A percentile compares a stretch with the other conserved stretches of the same genome.
These are phyloP conservation scores for Parnassius smintheus DNA, from an alignment of 2,888 invertebrate species.

Conservation along the genomic window DNA sequence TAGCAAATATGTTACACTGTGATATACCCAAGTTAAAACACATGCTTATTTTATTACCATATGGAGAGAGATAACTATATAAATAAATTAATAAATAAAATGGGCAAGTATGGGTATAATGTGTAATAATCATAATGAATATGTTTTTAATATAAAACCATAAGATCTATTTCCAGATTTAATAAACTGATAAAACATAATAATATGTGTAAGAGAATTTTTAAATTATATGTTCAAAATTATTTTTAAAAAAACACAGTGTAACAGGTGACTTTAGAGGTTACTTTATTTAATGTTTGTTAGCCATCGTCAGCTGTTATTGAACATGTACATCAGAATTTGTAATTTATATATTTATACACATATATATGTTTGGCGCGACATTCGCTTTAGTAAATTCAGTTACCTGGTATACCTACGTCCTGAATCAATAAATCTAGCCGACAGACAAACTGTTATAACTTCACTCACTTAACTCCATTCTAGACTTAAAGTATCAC, in stretches of 20 bases:
- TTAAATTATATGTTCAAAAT: background rate
- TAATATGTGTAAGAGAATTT: background rate
- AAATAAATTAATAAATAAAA: no score
- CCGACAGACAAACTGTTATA: slow-evolving; percentile 19
- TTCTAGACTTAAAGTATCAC: background rate
- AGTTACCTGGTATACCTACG: slow-evolving; percentile 16
- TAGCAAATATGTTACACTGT: no score
- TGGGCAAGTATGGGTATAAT: no score
- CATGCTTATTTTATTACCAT: no score
- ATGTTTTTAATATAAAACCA: no score
- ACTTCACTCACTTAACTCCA: no score
- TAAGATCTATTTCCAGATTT: background rate
- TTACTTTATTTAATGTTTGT: slow-evolving; percentile 3
- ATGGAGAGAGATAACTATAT: no score
- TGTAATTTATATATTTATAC: slow-evolving; percentile 11
- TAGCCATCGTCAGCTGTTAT: background rate
- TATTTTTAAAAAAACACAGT: background rate
- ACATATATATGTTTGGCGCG: slow-evolving; percentile 28
- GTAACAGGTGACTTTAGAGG: slow-evolving; percentile 16
- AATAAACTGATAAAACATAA: background rate
- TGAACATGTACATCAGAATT: background rate
- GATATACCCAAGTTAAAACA: no score
- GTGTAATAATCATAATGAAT: no score
- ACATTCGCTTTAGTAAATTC: slow-evolving; percentile 30
- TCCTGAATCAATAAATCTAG: slow-evolving; percentile 26